A percentile compares a stretch with the other conserved stretches of the same genome.
phyloP scores from a whole-genome alignment of 2,888 invertebrate genomes.

The Catocala fraxini region DNA sequence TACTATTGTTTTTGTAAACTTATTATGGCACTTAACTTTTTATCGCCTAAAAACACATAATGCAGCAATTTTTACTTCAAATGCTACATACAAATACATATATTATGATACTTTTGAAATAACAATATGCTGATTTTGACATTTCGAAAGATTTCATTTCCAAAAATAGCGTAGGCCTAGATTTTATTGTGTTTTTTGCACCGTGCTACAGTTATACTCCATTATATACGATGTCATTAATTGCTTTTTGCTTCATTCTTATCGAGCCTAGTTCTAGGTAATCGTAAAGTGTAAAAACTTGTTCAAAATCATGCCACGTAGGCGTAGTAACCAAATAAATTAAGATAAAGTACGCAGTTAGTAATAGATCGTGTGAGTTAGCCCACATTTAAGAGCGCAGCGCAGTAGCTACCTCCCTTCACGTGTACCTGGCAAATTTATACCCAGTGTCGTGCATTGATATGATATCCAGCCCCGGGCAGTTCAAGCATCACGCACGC shows the following conservation, averaged over 20 bases:
- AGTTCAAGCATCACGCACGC: conserved; percentile 52
- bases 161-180: no score
- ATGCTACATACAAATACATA: no score
- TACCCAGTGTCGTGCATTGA: conserved; percentile 21
- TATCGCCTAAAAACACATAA: no score
- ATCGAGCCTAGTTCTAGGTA: neutral
- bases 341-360: neutral
- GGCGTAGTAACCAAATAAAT: conserved; percentile 23
- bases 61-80: no score
- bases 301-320: neutral
- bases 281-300: conserved; percentile 5
- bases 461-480: conserved; percentile 57
- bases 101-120: no score
- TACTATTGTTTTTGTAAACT: no score
- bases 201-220: no score
- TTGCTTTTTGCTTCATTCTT: neutral
- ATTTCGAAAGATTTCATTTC: no score
- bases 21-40: no score
- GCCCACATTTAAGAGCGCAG: conserved; percentile 9
- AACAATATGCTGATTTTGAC: no score
- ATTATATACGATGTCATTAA: no score
- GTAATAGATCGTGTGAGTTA: conserved; percentile 6
- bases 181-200: no score
- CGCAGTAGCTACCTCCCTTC: conserved; percentile 26
- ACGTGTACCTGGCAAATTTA: conserved; percentile 28